A percentile compares a stretch with the other conserved stretches of the same genome.
phyloP scores from a whole-genome alignment of 2,888 invertebrate genomes.

The Lasioglossum leucozonium region DNA sequence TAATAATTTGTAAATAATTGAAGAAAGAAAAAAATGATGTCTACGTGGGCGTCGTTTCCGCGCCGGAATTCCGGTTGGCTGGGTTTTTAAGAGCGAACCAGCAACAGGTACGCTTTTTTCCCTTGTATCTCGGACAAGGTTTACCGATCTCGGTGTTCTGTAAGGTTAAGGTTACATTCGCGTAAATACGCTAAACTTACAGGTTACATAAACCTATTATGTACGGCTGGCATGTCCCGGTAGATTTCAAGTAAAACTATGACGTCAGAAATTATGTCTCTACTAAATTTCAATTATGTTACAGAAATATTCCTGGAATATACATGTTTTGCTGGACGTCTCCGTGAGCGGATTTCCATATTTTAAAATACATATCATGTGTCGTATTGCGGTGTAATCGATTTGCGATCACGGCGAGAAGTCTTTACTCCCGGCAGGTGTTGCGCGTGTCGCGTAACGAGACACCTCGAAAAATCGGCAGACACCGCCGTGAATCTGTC shows the following conservation, averaged over 20 bases:
- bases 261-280: not conserved
- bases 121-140: constrained; percentile 17
- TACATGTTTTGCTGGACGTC: not conserved
- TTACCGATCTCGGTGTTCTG: constrained; percentile 37
- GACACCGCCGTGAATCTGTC: constrained; percentile 55
- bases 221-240: constrained; percentile 8
- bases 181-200: constrained; percentile 39
- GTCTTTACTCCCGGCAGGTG: constrained; percentile 1
- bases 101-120: constrained; percentile 29
- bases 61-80: constrained; percentile 28
- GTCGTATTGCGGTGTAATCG: not conserved
- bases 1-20: too few relatives aligned
- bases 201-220: constrained; percentile 62
- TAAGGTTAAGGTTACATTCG: constrained; percentile 70
- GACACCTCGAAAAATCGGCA: constrained; percentile 39
- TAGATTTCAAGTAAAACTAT: not conserved
- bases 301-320: not conserved
- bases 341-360: not conserved
- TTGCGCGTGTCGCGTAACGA: constrained; percentile 30
- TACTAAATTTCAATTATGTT: not conserved
- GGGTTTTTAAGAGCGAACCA: constrained; percentile 27
- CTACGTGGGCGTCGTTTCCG: not conserved
- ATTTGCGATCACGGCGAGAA: not conserved
- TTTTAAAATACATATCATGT: not conserved
- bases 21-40: not conserved